Evolutionary conservation across 1,140 invertebrate genomes (phyloP).

Genomic region (Agrypnia vestita): DNA sequence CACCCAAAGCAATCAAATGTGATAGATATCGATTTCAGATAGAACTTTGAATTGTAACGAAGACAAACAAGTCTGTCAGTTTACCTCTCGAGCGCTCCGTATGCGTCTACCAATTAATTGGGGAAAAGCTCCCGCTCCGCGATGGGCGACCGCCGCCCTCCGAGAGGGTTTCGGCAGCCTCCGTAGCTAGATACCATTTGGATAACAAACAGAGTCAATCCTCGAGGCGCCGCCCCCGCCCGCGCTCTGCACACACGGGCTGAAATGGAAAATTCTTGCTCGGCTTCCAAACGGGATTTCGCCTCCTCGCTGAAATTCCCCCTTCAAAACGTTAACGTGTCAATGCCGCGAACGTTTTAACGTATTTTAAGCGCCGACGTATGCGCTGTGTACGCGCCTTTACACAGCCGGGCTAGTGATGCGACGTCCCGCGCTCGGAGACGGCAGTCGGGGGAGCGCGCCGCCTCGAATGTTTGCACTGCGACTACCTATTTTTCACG

Average conservation of each 20-base stretch:
- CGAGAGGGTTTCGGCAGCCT: slow-evolving; percentile 6
- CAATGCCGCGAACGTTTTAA: slow-evolving; percentile 44
- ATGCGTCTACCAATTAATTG: slow-evolving; percentile 34
- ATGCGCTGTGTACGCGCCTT: not conserved
- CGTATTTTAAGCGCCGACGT: slow-evolving; percentile 30
- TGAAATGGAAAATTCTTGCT: slow-evolving; percentile 33
- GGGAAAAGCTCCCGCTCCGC: not conserved
- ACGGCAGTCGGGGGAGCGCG: not conserved
- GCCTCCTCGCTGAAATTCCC: slow-evolving; percentile 21
- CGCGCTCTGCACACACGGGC: slow-evolving; percentile 4
- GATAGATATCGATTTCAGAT: slow-evolving; percentile 11
- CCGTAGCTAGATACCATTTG: slow-evolving; percentile 44
- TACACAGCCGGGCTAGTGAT: not conserved
- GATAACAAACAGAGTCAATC: slow-evolving; percentile 51
- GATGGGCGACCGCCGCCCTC: not conserved
- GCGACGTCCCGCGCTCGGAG: not conserved
- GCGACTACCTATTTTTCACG: slow-evolving; percentile 38
- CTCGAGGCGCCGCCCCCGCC: slow-evolving; percentile 11
- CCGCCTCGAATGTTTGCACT: slow-evolving; percentile 21
- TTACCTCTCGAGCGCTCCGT: not conserved
- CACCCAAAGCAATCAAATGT: not conserved
- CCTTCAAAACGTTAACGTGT: slow-evolving; percentile 44
- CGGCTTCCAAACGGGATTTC: slow-evolving; percentile 13
- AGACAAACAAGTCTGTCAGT: slow-evolving; percentile 25
- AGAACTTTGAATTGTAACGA: not conserved